Conservation (phyloP, 2,888 invertebrate genomes). For the Sturmia bella region DNA sequence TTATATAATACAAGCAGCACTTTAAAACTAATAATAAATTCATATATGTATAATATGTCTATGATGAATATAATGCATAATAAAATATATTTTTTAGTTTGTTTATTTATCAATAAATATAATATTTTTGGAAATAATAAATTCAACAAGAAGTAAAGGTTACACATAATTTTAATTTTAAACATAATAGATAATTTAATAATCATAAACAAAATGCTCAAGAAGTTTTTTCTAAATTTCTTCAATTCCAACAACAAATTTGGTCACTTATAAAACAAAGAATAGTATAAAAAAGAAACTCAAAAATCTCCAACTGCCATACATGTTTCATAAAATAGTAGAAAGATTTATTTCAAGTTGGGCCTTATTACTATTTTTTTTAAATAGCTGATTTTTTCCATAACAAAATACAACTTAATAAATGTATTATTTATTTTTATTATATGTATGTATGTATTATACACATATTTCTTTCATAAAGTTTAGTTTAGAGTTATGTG, state of each 20-base stretch:
- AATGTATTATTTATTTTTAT: not conserved
- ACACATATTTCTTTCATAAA: slow-evolving; percentile 22
- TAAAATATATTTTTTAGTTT: slow-evolving; percentile 17
- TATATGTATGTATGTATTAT: not conserved
- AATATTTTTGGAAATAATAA: slow-evolving; percentile 30
- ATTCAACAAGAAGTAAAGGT: slow-evolving; percentile 43
- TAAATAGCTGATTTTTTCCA: slow-evolving; percentile 1
- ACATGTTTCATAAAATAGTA: slow-evolving; percentile 5
- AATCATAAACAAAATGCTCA: slow-evolving; percentile 1
- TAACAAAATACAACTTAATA: not conserved
- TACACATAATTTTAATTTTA: not conserved
- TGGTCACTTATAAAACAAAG: not conserved
- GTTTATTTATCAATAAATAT: not conserved
- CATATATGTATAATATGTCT: slow-evolving; percentile 28
- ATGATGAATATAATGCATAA: slow-evolving; percentile 34
- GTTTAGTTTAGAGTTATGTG: slow-evolving; percentile 36
- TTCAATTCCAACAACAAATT: slow-evolving; percentile 21
- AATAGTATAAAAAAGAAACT: not conserved
- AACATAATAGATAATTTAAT: not conserved
- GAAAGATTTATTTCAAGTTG: slow-evolving; percentile 8
- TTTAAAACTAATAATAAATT: slow-evolving; percentile 63
- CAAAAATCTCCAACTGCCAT: not conserved
- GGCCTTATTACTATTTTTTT: not conserved
- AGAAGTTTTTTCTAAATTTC: not conserved
- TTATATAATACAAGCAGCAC: slow-evolving; percentile 58